Conservation (phyloP, 2,113 vertebrate species). For the Phyllopteryx taeniolatus region DNA sequence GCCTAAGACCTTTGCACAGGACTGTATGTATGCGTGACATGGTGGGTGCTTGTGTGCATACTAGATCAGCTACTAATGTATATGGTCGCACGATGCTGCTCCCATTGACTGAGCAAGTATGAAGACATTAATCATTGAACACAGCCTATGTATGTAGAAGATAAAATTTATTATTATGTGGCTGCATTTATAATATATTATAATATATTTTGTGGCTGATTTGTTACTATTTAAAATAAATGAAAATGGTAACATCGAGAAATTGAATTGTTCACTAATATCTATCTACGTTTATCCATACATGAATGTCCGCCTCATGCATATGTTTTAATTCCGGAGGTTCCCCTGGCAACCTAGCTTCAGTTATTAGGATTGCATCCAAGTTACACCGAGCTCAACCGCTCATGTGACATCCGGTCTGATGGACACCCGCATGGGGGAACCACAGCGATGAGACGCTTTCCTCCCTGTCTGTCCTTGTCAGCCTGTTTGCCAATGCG, state of each 20-base stretch:
- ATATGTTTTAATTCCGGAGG: constrained; percentile 26
- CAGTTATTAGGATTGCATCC: constrained; percentile 53
- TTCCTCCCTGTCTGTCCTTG: constrained; percentile 44
- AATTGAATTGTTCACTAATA: neutral
- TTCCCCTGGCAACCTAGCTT: constrained; percentile 33
- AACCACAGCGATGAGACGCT: constrained; percentile 36
- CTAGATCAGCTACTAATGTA: constrained; percentile 4
- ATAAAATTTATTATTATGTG: neutral
- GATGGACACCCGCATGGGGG: constrained; percentile 57
- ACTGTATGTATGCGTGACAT: constrained; percentile 4
- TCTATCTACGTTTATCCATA: neutral
- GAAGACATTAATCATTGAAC: constrained; percentile 52
- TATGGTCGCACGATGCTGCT: constrained; percentile 26
- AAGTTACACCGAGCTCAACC: constrained; percentile 49
- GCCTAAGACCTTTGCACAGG: neutral
- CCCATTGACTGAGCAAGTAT: constrained; percentile 26
- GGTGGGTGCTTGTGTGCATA: constrained; percentile 8
- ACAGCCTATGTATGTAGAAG: constrained; percentile 29
- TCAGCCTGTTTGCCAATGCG: constrained; percentile 40
- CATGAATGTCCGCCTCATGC: constrained; percentile 21
- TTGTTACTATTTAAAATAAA: neutral
- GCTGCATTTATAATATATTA: neutral
- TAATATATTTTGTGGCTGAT: neutral
- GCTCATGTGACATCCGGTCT: constrained; percentile 65
- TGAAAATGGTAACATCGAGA: neutral